These are phyloP conservation scores for Chaetorhynchus papuensis DNA, from an alignment of 2,113 vertebrate genomes.

Conservation along the genomic window DNA sequence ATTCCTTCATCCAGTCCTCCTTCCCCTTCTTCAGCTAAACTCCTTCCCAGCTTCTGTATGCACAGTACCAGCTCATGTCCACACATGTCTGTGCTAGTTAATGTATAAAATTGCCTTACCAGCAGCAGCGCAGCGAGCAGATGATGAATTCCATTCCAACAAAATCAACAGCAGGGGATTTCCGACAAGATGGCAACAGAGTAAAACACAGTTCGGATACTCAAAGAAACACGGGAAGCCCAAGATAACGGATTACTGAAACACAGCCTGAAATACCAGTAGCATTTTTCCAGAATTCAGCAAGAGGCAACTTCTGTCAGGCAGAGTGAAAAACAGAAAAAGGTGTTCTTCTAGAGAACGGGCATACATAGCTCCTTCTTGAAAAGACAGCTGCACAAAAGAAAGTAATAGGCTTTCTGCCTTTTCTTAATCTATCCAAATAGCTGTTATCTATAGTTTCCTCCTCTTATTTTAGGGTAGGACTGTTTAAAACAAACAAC, in stretches of 20 bases:
- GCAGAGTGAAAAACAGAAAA: not conserved
- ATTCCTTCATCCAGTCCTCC: too few relatives aligned
- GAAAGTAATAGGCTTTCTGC: not conserved
- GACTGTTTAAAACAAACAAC: not conserved
- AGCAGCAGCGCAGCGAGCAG: conserved; percentile 27
- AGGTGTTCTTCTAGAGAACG: not conserved
- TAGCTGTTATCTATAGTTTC: conserved; percentile 20
- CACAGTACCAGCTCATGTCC: not conserved
- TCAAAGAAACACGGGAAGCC: not conserved
- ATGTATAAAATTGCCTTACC: conserved; percentile 32
- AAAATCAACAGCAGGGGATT: conserved; percentile 36
- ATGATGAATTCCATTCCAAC: conserved; percentile 55
- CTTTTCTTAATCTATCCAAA: not conserved
- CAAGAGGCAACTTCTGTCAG: not conserved
- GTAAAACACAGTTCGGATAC: not conserved
- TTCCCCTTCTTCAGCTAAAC: not conserved
- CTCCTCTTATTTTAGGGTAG: not conserved
- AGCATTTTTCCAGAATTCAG: not conserved
- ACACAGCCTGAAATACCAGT: not conserved
- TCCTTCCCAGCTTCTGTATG: not conserved
- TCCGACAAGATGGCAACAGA: not conserved
- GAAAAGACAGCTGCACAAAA: not conserved
- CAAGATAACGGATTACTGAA: not conserved
- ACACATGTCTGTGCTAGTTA: not conserved
- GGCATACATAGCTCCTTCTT: not conserved